Percentiles rank a stretch among this genome's conserved stretches.
Conservation (phyloP, 2,113 vertebrate species). For the Rhynchopsitta pachyrhyncha region DNA sequence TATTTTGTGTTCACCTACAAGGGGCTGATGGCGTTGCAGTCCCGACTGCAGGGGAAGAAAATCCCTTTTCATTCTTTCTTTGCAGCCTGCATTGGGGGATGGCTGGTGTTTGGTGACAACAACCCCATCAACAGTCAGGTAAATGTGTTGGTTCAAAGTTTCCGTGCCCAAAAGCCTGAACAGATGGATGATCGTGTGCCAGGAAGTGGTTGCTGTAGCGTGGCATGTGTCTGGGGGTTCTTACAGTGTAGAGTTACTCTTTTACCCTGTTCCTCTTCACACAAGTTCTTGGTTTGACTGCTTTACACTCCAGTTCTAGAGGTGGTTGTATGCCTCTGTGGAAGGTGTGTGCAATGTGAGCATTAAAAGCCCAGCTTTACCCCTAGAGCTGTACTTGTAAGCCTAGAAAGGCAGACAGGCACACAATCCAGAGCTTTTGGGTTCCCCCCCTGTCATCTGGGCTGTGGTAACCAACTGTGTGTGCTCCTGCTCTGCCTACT, state of each 20-base stretch:
- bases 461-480: neutral
- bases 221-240: neutral
- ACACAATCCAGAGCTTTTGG: fast-evolving
- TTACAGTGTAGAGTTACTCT: fast-evolving
- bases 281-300: neutral
- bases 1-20: slow-evolving; percentile 94
- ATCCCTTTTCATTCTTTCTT: slow-evolving; percentile 88
- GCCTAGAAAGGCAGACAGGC: fast-evolving
- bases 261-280: fast-evolving
- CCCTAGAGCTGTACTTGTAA: neutral
- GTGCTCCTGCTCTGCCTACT: fast-evolving
- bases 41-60: slow-evolving; percentile 81
- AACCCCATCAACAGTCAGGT: slow-evolving; percentile 97
- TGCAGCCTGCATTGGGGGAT: slow-evolving; percentile 88
- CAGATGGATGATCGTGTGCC: neutral
- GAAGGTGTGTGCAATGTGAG: fast-evolving
- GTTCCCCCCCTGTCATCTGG: neutral
- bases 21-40: slow-evolving; percentile 83
- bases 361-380: neutral
- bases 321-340: neutral
- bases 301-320: neutral
- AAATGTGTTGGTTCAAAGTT: neutral
- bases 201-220: neutral
- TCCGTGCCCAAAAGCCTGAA: neutral
- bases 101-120: slow-evolving; percentile 90